Conservation (phyloP, 2,797 vertebrate genomes). For the Neopelma chrysocephalum region DNA sequence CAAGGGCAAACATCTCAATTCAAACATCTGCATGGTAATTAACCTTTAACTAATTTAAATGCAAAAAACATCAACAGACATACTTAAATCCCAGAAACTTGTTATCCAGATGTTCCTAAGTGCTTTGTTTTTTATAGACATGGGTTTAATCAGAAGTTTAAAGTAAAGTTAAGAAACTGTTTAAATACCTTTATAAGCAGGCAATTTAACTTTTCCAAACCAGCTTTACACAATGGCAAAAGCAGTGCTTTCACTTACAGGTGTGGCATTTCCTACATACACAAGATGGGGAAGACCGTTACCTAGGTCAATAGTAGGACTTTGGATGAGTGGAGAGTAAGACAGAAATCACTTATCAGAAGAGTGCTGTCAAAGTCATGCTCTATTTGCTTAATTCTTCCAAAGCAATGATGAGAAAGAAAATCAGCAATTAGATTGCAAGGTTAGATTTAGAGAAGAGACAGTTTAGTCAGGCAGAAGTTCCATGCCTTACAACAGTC, state of each 20-base stretch:
- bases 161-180: background rate
- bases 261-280: background rate
- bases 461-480: background rate
- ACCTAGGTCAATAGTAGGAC: background rate
- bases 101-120: slow-evolving; percentile 16
- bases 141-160: background rate
- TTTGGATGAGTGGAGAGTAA: background rate
- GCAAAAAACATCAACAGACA: background rate
- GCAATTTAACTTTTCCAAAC: background rate
- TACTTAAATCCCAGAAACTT: background rate
- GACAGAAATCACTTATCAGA: background rate
- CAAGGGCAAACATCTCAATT: background rate
- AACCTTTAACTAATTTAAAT: slow-evolving; percentile 23
- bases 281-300: background rate
- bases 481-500: background rate
- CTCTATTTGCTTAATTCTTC: background rate
- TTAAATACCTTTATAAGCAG: background rate
- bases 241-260: background rate
- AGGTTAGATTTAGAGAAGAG: background rate
- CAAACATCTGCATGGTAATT: slow-evolving; percentile 7
- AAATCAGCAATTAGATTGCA: background rate
- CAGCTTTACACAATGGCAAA: background rate
- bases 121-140: background rate
- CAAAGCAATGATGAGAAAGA: background rate
- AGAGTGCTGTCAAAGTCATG: background rate